These are phyloP conservation scores for Campopleginae sp. DNA, from an alignment of 2,888 invertebrate genomes.

Conservation along the genomic window DNA sequence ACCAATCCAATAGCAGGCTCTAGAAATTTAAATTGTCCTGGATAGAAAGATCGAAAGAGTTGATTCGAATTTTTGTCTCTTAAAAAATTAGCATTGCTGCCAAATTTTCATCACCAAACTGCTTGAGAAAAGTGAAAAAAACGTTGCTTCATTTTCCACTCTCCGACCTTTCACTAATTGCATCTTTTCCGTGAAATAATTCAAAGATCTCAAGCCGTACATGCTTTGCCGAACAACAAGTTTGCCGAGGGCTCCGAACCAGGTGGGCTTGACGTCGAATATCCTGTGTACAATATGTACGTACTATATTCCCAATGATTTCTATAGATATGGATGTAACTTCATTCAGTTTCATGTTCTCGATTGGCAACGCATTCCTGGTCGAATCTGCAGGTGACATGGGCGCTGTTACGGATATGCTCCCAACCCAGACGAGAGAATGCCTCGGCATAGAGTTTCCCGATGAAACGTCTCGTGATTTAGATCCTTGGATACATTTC, in stretches of 20 bases:
- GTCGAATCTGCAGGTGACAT: constrained; percentile 60
- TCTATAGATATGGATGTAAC: constrained; percentile 35
- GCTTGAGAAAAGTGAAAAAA: neutral
- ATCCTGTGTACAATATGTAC: constrained; percentile 3
- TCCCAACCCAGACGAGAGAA: constrained; percentile 2
- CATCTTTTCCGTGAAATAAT: neutral
- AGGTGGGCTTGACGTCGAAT: constrained; percentile 3
- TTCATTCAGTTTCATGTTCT: constrained; percentile 42
- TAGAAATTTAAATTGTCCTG: neutral
- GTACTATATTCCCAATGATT: constrained; percentile 19
- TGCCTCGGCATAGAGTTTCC: constrained; percentile 24
- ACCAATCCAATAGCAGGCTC: neutral
- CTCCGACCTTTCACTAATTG: neutral
- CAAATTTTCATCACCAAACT: neutral
- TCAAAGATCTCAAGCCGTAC: neutral
- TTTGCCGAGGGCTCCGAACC: neutral
- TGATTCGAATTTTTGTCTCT: neutral
- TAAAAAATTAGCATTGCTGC: neutral
- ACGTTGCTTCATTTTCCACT: neutral
- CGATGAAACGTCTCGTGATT: constrained; percentile 15
- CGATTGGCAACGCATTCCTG: constrained; percentile 56
- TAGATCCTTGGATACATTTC: constrained; percentile 9
- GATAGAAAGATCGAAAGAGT: neutral
- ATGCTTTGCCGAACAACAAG: neutral
- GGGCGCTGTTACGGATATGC: constrained; percentile 44